These are phyloP conservation scores for Lycodopsis pacificus DNA, from an alignment of 2,797 vertebrate species.

Conservation along the genomic window DNA sequence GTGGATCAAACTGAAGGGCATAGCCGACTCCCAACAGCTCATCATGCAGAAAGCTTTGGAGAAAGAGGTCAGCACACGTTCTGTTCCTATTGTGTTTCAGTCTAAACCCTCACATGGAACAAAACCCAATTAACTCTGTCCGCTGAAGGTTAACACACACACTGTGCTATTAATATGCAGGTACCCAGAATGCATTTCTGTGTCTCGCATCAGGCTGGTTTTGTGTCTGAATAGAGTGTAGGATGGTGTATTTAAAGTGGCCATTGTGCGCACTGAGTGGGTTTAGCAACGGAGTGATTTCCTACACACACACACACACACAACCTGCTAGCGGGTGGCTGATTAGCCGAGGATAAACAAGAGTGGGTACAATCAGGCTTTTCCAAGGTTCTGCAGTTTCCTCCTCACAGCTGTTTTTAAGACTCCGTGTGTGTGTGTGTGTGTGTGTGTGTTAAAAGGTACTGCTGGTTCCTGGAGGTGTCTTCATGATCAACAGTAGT, in stretches of 20 bases:
- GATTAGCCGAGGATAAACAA: constrained; percentile 14
- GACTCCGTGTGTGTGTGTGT: no score
- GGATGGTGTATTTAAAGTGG: constrained; percentile 51
- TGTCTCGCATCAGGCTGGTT: constrained; percentile 14
- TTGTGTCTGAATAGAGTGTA: constrained; percentile 41
- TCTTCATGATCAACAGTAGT: constrained; percentile 87
- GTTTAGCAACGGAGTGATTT: constrained; percentile 43
- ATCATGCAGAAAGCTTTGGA: constrained; percentile 86
- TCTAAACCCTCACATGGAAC: neutral
- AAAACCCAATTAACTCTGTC: constrained; percentile 7
- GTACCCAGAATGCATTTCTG: constrained; percentile 15
- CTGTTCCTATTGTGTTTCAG: neutral
- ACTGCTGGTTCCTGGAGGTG: constrained; percentile 90
- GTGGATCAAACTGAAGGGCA: constrained; percentile 88
- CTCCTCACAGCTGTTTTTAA: constrained; percentile 4
- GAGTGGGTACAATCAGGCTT: constrained; percentile 48
- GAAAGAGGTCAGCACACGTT: constrained; percentile 80
- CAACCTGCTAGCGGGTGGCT: constrained; percentile 23
- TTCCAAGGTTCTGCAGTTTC: constrained; percentile 22
- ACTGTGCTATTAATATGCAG: neutral
- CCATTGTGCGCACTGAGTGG: constrained; percentile 47
- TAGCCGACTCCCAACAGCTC: constrained; percentile 82
- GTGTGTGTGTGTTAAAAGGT: constrained; percentile 79
- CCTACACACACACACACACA: constrained; percentile 35
- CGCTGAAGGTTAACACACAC: neutral